Evolutionary conservation across 2,888 invertebrate species (phyloP), one percentile per base, ranked within the genome.

Genomic region (Tethea ocularis): DNA sequence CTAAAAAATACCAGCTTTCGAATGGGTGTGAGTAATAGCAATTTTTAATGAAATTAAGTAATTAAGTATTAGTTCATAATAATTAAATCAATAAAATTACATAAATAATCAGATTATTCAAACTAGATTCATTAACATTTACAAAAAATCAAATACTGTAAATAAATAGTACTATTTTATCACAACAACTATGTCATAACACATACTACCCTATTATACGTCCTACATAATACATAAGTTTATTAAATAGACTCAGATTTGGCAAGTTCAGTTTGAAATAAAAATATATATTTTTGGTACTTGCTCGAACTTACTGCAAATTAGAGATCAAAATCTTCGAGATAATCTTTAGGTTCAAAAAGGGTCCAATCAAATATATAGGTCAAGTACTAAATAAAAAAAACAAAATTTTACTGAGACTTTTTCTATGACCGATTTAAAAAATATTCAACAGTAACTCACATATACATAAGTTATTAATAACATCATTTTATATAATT

Each of bases 101-200:
- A 33, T 33, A 10, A 33, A 54, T 36, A 54, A 17, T 10, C 20
- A 33, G 11, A 15, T 53, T 20, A 20, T 36, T 52, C 15, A 15
- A 15, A 24, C 8, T 52, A 20, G 6, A 8, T 17, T 29, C 17
- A 52, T 26, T 20, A 54, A 54, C 54, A 54, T 33, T 33, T 6
- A 54, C 11, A 33, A 36, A 1, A 29, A 54, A 10, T 36, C 54
- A 54, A 54, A 54, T 54, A 54, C 54, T 54, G 36, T 54, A 33
- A 54, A 33, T 54, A 54, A 33, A 20, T 54, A 33, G 17, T 26
- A 52, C 24, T 4, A 17, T 17, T 15, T 52, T 52, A 52, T 52
- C 52, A 52, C 52, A 53, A 52, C 17, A 57, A 33, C 20, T 41
- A 51, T 22, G 17, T 52, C 56, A 20, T 11, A 46, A 46, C 17